Base-by-base conservation (phyloP, 2,797 vertebrate species). In the Cynodonichthys magdalenae region DNA sequence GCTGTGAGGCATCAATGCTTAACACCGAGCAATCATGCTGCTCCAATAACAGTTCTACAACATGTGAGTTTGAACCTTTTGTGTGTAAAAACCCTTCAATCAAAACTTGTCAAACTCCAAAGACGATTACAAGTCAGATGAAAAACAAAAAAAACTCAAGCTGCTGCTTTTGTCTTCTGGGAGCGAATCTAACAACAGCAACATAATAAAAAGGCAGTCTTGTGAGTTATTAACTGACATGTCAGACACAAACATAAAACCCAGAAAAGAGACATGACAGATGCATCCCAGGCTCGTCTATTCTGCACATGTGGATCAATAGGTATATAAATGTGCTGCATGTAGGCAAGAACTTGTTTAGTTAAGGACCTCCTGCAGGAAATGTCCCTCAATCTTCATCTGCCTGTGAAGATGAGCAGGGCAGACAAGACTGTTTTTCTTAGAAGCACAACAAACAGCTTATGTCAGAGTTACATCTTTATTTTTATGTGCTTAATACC, bases 131-230 rank as follows among this genome's bases (percentile, higher is more conserved):
- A 24, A 49, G 42, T n/a, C 48, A 59, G 29, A 34, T 59, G 27
- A 53, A 4, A 56, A 47, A 53, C 2, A 9, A 61, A 53, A 55
- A 15, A 11, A 39, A 11, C 1, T 52, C 55, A 77, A 63, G 61
- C 54, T 0, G 5, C 54, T 39, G 66, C 54, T 41, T 66, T 18
- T 58, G 31, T 76, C 72, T 39, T 74, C 53, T 39, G 50, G 45
- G 59, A 55, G 62, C 46, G 66, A 66, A 62, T 59, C 24, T 3
- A 58, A 82, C 71, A 78, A 63, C 41, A 20, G 28, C 39, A 69
- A 67, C 69, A 68, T 79, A 81, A 84, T 82, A 65, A 79, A 81
- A 82, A 86, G 46, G 64, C 75, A 71, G 66, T 49, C 63, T 18
- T 69, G 83, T 76, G 76, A 75, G 59, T 64, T 41, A 45, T 68